Percentiles rank a stretch among this genome's conserved stretches.
Evolutionary conservation across 2,888 invertebrate species (phyloP).

Genomic region (Agrochola lota): DNA sequence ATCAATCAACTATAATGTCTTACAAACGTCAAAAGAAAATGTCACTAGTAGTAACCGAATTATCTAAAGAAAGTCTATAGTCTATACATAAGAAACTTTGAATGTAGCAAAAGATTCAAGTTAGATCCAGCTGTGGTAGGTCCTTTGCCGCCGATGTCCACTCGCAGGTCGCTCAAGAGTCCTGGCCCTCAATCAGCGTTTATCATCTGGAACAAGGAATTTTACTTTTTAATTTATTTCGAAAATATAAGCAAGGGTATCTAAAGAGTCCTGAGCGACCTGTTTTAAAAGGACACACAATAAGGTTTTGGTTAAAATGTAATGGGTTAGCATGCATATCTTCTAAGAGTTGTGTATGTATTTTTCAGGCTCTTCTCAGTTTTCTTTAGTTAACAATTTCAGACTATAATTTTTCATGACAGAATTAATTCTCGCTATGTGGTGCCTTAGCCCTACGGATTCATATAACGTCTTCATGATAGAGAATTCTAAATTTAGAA

Average conservation of each 20-base stretch:
- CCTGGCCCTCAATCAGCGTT: slow-evolving; percentile 88
- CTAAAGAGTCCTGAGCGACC: slow-evolving; percentile 88
- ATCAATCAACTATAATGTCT: neutral
- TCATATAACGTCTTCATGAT: neutral
- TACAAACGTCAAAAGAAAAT: slow-evolving; percentile 42
- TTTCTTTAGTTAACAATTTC: slow-evolving; percentile 6
- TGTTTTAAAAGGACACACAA: slow-evolving; percentile 67
- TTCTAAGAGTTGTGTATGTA: neutral
- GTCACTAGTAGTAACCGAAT: slow-evolving; percentile 19
- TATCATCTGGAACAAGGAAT: slow-evolving; percentile 90
- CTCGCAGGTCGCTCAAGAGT: slow-evolving; percentile 87
- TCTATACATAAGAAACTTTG: slow-evolving; percentile 54
- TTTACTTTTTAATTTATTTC: slow-evolving; percentile 83
- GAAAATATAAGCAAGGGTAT: slow-evolving; percentile 73
- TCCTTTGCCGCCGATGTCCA: slow-evolving; percentile 62
- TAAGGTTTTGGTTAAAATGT: slow-evolving; percentile 37
- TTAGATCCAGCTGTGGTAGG: slow-evolving; percentile 62
- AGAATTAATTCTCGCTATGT: neutral
- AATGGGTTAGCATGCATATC: slow-evolving; percentile 34
- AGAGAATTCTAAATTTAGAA: neutral
- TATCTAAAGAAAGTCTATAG: slow-evolving; percentile 36
- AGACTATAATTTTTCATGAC: neutral
- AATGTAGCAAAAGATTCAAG: slow-evolving; percentile 56
- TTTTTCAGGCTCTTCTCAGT: slow-evolving; percentile 11
- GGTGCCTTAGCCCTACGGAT: too few species aligned